Conservation (phyloP, 2,113 vertebrate species). For the Epinephelus cyanopodus region DNA sequence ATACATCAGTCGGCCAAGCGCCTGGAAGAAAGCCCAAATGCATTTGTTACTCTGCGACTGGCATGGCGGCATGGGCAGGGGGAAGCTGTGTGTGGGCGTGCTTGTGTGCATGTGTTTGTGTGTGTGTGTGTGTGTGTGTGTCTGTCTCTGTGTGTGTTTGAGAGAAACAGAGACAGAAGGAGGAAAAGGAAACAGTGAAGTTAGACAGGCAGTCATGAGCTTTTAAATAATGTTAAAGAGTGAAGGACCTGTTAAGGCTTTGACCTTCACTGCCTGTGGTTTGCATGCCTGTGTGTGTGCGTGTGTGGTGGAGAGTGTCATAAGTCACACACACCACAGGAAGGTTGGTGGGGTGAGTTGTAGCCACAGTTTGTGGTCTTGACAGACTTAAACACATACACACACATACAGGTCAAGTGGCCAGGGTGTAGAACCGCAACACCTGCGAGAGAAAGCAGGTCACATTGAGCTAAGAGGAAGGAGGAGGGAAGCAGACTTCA, state of each 20-base stretch:
- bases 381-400: constrained; percentile 50
- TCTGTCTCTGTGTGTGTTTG: constrained; percentile 1
- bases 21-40: constrained; percentile 58
- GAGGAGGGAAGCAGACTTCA: neutral
- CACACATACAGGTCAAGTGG: constrained; percentile 58
- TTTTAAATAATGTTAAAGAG: constrained; percentile 53
- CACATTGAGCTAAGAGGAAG: constrained; percentile 31
- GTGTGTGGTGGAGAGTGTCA: constrained; percentile 33
- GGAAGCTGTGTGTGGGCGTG: constrained; percentile 2
- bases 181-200: constrained; percentile 36
- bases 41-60: constrained; percentile 61
- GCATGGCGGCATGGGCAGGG: constrained; percentile 22
- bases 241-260: constrained; percentile 32
- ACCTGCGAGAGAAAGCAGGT: constrained; percentile 44
- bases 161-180: neutral
- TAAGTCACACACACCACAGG: constrained; percentile 59
- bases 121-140: constrained; percentile 27
- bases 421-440: constrained; percentile 15
- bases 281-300: constrained; percentile 6
- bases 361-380: constrained; percentile 46
- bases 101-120: constrained; percentile 14
- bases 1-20: constrained; percentile 50
- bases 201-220: constrained; percentile 23
- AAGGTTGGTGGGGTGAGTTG: constrained; percentile 40
- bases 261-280: constrained; percentile 60